Evolutionary conservation across 2,888 invertebrate species (phyloP), one percentile per base, ranked within the genome.

Genomic region (Galeruca laticollis): DNA sequence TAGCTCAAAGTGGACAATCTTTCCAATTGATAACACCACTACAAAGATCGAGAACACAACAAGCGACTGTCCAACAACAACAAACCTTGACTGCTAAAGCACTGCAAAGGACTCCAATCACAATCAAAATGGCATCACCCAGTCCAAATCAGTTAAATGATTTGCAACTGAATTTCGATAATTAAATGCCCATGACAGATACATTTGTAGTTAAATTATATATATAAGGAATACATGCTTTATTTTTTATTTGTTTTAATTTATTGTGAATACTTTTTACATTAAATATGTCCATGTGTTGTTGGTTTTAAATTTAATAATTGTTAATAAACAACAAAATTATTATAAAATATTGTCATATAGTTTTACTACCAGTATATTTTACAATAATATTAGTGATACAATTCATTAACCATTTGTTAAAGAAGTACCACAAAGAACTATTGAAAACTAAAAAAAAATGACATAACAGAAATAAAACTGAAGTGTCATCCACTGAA

Each of bases 121-220:
- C 85, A 35, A 83, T 86, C 79, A 85, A 85, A 79, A 85, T 86
- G 83, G 83, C 85, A 15, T 79, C 80, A 31, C 80, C 83, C 51
- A 83, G 83, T 76, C 76, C 86, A 85, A 86, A 85, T 85, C 85
- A 86, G 85, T 85, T 85, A 75, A 82, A 80, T 76, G 83, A 84
- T 82, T 81, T 84, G 77, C 82, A 83, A 74, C 82, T 84, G 76
- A 80, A 83, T 79, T 75, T 84, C 76, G 81, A 83, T 79, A 79
- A 81, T 76, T 82, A 76, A 71, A 74, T 67, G 35, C 57, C 69
- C 57, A 51, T 71, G 66, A 13, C 10, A 56, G 49, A 43, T 2
- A 47, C 47, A 66, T 43, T 72, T 65, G 60, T 73, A 61, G 63
- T 69, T 56, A 52, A 54, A 60, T 43, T 47, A 57, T 18, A 63